Conservation (phyloP, 2,888 invertebrate genomes). For the Xestobium rufovillosum region DNA sequence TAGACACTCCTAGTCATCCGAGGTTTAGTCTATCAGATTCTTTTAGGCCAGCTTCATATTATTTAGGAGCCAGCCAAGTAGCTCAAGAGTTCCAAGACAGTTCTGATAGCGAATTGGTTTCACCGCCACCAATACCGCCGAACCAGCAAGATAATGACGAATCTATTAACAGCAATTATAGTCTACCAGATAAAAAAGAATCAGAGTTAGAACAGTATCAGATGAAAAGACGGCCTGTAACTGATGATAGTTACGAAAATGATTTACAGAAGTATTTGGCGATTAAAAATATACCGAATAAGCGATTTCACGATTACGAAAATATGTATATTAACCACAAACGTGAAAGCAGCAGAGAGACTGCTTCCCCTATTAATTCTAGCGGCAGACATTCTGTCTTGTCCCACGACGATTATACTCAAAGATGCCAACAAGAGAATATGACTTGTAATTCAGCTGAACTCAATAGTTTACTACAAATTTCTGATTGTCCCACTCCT, state of each 20-base stretch:
- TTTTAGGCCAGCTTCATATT: constrained; percentile 82
- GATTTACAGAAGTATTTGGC: constrained; percentile 62
- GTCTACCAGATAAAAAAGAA: constrained; percentile 22
- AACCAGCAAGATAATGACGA: constrained; percentile 54
- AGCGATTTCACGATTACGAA: constrained; percentile 34
- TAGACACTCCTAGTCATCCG: constrained; percentile 60
- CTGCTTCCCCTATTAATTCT: constrained; percentile 19
- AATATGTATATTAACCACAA: constrained; percentile 30
- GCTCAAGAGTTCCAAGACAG: constrained; percentile 66
- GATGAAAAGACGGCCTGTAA: constrained; percentile 64
- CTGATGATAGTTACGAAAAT: constrained; percentile 52
- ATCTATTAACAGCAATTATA: constrained; percentile 14
- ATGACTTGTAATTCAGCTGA: constrained; percentile 35
- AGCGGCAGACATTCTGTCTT: constrained; percentile 22
- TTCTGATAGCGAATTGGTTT: constrained; percentile 71
- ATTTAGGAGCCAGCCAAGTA: constrained; percentile 62
- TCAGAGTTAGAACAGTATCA: constrained; percentile 28
- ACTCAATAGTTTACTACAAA: constrained; percentile 32
- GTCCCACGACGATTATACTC: constrained; percentile 30
- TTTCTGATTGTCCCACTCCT: constrained; percentile 34
- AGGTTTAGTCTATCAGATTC: constrained; percentile 82
- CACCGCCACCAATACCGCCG: constrained; percentile 71
- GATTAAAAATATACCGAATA: constrained; percentile 14
- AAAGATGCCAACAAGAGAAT: constrained; percentile 33
- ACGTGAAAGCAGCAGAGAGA: constrained; percentile 25